These are phyloP conservation scores for Panopea generosa DNA, from an alignment of 2,888 invertebrate genomes.

Conservation along the genomic window DNA sequence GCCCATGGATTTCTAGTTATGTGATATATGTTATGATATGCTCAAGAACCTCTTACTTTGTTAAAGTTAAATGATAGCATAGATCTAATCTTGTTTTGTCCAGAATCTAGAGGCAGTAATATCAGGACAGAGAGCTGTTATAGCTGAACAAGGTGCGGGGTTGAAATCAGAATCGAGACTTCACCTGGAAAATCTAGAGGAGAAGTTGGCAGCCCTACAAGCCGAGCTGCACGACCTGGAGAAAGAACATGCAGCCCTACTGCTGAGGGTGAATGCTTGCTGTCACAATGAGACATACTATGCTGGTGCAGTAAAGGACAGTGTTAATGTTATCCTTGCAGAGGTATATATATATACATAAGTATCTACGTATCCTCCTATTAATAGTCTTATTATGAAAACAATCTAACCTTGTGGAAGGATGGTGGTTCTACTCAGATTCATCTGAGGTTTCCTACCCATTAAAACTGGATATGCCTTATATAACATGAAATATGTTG, in stretches of 20 bases:
- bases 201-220: constrained; percentile 65
- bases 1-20: too few species aligned
- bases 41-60: too few species aligned
- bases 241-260: constrained; percentile 61
- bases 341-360: constrained; percentile 56
- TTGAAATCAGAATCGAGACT: constrained; percentile 30
- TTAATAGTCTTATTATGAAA: not conserved
- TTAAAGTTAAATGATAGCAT: too few species aligned
- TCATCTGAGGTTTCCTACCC: too few species aligned
- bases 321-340: constrained; percentile 66
- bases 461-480: too few species aligned
- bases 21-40: too few species aligned
- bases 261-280: constrained; percentile 70
- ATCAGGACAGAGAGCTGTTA: constrained; percentile 20
- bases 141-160: constrained; percentile 12
- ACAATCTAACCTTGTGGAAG: too few species aligned
- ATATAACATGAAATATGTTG: too few species aligned
- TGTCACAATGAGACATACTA: constrained; percentile 73
- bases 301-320: constrained; percentile 61
- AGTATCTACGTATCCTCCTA: not conserved
- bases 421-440: too few species aligned
- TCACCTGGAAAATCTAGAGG: constrained; percentile 56
- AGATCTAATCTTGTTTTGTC: not conserved
- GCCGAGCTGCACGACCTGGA: constrained; percentile 63
- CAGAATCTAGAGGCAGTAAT: constrained; percentile 41